Evolutionary conservation across 2,888 invertebrate species (phyloP), one percentile per base, ranked within the genome.

Genomic region (Camponotus fellah): DNA sequence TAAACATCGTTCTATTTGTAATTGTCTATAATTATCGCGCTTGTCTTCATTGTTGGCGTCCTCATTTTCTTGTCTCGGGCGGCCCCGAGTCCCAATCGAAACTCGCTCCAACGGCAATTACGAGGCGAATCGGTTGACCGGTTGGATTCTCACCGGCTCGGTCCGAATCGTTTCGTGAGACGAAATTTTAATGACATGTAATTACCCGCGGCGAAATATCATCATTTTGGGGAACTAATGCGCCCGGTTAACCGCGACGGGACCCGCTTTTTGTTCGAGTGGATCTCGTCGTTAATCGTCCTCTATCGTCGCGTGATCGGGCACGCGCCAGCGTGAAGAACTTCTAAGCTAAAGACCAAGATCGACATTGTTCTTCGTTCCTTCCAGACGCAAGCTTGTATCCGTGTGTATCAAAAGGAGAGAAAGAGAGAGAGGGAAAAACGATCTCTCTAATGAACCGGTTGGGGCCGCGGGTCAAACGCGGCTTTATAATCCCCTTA

Each of bases 311-410:
- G 80, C 79, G 79, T 83, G 85, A 86, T 84, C 82, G 87, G 87
- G 86, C 87, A 85, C 85, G 86, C 69, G 86, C 84, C 87, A 26
- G 40, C 64, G 56, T n/a, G 53, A 71, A 26, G 46, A 69, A 17
- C 17, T 34, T n/a, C 68, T 58, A 53, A 53, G n/a, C 46, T 34
- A 62, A n/a, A 65, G 53, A 14, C 49, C 17, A 60, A n/a, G 37
- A 76, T 64, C 71, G 83, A 88, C 85, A 88, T 90, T 89, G 89
- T 90, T 90, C 88, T 88, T 89, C 86, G 82, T 90, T 89, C 46
- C 62, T 90, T 85, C 37, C 53, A 10, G 17, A 14, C 49, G 53
- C 53, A 56, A 77, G 62, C 49, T 46, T 32, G 26, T 37, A 21
- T n/a, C 0, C 37, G 8, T 10, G 43, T 34, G 10, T 60, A 26